Base-by-base conservation (phyloP, 2,113 vertebrate genomes). In the Silurus glanis region DNA sequence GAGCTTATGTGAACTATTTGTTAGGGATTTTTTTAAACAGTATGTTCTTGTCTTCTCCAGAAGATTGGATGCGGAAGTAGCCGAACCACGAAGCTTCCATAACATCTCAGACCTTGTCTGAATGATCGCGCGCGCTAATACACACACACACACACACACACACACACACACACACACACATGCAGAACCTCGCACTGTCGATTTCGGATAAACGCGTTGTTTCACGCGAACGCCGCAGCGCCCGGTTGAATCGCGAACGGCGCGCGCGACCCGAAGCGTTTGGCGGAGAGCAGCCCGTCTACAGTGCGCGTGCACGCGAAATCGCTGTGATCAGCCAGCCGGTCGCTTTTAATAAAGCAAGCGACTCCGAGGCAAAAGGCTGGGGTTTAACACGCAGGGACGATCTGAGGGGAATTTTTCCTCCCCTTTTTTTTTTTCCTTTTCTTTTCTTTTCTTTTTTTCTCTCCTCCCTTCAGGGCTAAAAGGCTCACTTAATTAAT, bases 11-110 rank as follows among this genome's bases (percentile, higher is more conserved):
- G 79, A 89, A 85, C 82, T 86, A 16, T 72, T 5, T 47, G 47
- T 19, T 47, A 5, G 47, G 14, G 47, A 53, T 55, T 25, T 58
- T 6, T 25, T 62, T 49, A 23, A 19, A 28, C n/a, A 4, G 37
- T 28, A 55, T 56, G 64, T 37, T 69, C 47, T 25, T 3, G 81
- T 55, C 23, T 83, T 28, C 49, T 75, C 64, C 61, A 66, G 7
- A 53, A 14, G 78, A 59, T 13, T 80, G 78, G 53, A 86, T 58
- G 85, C 85, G 85, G 85, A 86, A 86, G 85, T 86, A 72, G 66
- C 17, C 17, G 51, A 71, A 21, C 19, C 49, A 55, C 59, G 37
- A 59, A 59, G 56, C 71, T 76, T 71, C 51, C 28, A 58, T 55
- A 49, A 9, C 28, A 6, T 85, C 25, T 37, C 14, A 55, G 23